These are phyloP conservation scores for Dasypogon diadema DNA, from an alignment of 2,888 invertebrate species.

Conservation along the genomic window DNA sequence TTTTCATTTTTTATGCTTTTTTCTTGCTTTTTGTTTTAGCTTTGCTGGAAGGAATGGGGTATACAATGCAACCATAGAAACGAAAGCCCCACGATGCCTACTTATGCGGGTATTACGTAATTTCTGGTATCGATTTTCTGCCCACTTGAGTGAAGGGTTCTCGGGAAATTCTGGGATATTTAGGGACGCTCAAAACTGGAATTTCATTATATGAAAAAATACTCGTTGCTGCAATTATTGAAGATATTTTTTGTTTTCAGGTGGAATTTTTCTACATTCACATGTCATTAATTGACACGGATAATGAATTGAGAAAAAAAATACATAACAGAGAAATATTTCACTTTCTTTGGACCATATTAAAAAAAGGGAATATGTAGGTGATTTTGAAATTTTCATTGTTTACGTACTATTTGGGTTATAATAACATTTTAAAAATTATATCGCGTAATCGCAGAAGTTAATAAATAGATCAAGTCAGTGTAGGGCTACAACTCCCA, in stretches of 20 bases:
- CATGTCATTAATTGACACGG: no score
- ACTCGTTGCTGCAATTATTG: no score
- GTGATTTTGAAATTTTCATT: no score
- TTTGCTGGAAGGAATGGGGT: slow-evolving; percentile 30
- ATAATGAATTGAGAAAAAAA: no score
- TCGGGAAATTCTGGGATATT: slow-evolving; percentile 34
- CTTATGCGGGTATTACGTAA: slow-evolving; percentile 51
- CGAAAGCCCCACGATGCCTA: slow-evolving; percentile 46
- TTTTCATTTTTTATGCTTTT: slow-evolving; percentile 2
- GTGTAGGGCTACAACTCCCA: no score
- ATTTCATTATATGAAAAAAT: slow-evolving; percentile 9
- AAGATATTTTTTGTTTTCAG: not conserved
- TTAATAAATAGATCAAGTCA: no score
- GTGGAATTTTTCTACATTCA: not conserved
- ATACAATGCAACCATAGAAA: slow-evolving; percentile 54
- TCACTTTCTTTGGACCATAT: no score
- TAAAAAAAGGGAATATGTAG: no score
- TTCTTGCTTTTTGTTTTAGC: slow-evolving; percentile 36
- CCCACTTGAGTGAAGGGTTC: slow-evolving; percentile 36
- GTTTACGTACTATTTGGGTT: no score
- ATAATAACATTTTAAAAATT: no score
- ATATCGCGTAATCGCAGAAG: no score
- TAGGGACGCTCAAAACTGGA: slow-evolving; percentile 17
- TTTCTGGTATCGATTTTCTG: slow-evolving; percentile 52
- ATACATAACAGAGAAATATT: no score